These are phyloP conservation scores for Drosophila vallismaia DNA, from an alignment of 2,888 invertebrate species.

Conservation along the genomic window DNA sequence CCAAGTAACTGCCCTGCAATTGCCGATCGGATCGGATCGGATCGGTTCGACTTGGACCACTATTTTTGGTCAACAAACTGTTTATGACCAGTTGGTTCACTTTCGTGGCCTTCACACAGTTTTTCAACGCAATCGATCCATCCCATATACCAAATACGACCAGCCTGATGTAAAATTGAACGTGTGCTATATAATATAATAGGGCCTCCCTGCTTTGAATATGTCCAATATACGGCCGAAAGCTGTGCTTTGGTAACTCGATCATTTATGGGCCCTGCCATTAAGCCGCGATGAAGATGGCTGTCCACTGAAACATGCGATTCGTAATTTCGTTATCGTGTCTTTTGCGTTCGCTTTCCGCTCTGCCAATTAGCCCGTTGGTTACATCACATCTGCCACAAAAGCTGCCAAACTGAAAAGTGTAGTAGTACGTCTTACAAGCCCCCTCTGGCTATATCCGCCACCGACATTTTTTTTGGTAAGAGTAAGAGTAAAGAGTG, in stretches of 20 bases:
- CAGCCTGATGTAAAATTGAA: slow-evolving; percentile 52
- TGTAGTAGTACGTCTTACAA: slow-evolving; percentile 25
- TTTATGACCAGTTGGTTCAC: slow-evolving; percentile 68
- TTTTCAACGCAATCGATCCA: slow-evolving; percentile 53
- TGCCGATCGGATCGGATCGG: slow-evolving; percentile 33
- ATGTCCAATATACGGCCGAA: slow-evolving; percentile 44
- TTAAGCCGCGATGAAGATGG: slow-evolving; percentile 26
- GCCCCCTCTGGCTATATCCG: slow-evolving; percentile 1
- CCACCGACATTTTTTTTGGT: slow-evolving; percentile 19
- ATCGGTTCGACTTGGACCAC: slow-evolving; percentile 10
- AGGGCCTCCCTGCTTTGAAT: slow-evolving; percentile 61
- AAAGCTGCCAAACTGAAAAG: slow-evolving; percentile 59
- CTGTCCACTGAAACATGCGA: slow-evolving; percentile 51
- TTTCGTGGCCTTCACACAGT: slow-evolving; percentile 79
- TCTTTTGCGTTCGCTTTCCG: slow-evolving; percentile 65
- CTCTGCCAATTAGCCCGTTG: slow-evolving; percentile 71
- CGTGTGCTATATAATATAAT: slow-evolving; percentile 41
- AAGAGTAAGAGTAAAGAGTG: slow-evolving; percentile 31
- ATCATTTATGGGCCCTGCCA: slow-evolving; percentile 44
- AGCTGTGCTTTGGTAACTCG: slow-evolving; percentile 44
- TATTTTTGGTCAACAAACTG: slow-evolving; percentile 74
- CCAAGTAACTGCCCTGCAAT: slow-evolving; percentile 35
- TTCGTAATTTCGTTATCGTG: slow-evolving; percentile 65
- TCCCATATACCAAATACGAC: not conserved
- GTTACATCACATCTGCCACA: slow-evolving; percentile 67